Evolutionary conservation across 2,888 invertebrate species (phyloP).

Genomic region (Pterostichus madidus): DNA sequence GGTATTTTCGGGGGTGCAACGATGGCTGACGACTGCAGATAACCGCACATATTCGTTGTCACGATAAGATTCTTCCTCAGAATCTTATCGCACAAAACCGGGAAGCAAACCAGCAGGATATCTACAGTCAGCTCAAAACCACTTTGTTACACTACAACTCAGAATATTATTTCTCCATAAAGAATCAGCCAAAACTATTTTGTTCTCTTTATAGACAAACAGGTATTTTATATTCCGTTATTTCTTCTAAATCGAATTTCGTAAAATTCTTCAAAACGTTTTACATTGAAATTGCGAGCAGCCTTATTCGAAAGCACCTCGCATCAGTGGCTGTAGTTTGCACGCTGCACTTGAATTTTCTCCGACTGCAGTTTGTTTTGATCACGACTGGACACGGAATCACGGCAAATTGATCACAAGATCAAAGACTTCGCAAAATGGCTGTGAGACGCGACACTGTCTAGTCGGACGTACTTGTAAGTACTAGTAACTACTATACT

Average conservation of each 20-base stretch:
- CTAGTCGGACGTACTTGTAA: not conserved
- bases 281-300: conserved; percentile 8
- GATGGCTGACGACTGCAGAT: too few relatives aligned
- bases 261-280: conserved; percentile 4
- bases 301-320: not conserved
- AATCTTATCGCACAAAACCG: too few relatives aligned
- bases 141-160: too few relatives aligned
- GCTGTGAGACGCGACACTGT: not conserved
- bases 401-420: conserved; percentile 24
- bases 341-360: conserved; percentile 2
- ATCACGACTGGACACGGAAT: conserved; percentile 29
- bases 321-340: too few relatives aligned
- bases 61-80: too few relatives aligned
- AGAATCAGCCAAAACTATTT: not conserved
- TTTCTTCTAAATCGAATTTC: not conserved
- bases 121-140: too few relatives aligned
- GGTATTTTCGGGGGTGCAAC: too few relatives aligned
- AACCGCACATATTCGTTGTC: too few relatives aligned
- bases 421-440: not conserved
- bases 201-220: not conserved
- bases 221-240: not conserved
- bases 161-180: too few relatives aligned
- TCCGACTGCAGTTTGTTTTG: conserved; percentile 15
- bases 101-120: too few relatives aligned
- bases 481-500: not conserved